These are phyloP conservation scores for Xylocampa areola DNA, from an alignment of 2,888 invertebrate species.

Conservation along the genomic window DNA sequence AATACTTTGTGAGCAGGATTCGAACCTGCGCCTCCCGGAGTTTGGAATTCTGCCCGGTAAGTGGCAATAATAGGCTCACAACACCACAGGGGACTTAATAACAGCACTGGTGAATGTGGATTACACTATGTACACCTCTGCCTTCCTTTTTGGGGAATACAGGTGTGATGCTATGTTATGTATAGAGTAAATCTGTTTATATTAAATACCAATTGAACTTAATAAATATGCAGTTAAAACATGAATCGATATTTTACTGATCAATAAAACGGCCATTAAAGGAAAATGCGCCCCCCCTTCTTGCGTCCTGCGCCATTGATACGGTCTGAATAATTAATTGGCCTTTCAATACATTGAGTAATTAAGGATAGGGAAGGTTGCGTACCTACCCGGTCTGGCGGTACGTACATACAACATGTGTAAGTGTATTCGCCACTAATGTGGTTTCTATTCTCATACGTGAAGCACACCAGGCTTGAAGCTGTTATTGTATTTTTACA, in stretches of 20 bases:
- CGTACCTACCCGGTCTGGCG: background rate
- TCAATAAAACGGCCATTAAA: constrained; percentile 37
- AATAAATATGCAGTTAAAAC: background rate
- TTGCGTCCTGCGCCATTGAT: constrained; percentile 22
- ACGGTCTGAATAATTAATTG: constrained; percentile 49
- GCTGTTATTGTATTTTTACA: constrained; percentile 11
- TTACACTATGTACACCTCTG: too few species aligned
- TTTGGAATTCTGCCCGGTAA: too few species aligned
- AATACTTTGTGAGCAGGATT: too few species aligned
- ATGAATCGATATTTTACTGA: constrained; percentile 5
- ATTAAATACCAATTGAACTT: background rate
- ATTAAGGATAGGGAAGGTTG: constrained; percentile 46
- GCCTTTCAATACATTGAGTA: constrained; percentile 45
- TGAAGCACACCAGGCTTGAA: background rate
- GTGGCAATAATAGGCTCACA: too few species aligned
- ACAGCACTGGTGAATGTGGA: too few species aligned
- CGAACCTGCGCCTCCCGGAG: too few species aligned
- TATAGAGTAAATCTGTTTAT: background rate
- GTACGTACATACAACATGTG: too few species aligned
- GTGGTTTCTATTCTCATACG: constrained; percentile 15
- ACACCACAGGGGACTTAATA: too few species aligned
- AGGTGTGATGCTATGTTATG: too few species aligned
- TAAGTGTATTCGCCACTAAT: constrained; percentile 5
- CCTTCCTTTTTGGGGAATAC: too few species aligned
- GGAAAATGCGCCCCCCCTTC: constrained; percentile 14